Evolutionary conservation across 2,113 vertebrate species (phyloP), one percentile per base, ranked within the genome.

Genomic region (Larimichthys crocea): DNA sequence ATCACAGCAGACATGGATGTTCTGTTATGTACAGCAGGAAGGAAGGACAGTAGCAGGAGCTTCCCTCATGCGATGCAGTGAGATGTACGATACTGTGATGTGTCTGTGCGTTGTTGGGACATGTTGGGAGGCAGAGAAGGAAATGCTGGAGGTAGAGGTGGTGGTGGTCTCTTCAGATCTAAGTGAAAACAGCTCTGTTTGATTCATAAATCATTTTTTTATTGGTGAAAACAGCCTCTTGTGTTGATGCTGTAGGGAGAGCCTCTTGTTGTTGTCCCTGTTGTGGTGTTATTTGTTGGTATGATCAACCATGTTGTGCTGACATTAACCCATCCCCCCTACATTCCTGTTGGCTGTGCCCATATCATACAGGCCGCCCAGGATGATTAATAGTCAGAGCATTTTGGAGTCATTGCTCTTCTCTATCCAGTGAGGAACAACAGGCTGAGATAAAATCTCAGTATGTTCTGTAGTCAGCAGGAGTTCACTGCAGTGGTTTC

Each of bases 311-410:
- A 63, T 61, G 10, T 44, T 49, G 53, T 49, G 73, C 73, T 82
- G 77, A 86, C 80, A 79, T 86, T 61, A 83, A 66, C 52, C 86
- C 87, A 52, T 31, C 72, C 76, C 80, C 67, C 84, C 66, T 55
- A 61, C 70, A 76, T 89, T 87, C 74, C 85, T 83, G 69, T 80
- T 82, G 50, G 72, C 79, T 53, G n/a, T 80, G 46, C 79, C 89
- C 80, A 82, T 91, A 88, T 91, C 89, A 91, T 89, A 69, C 80
- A n/a, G 83, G 66, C 80, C n/a, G 44, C 82, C 83, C 79, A 64
- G 24, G 52, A 87, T 91, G 91, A 93, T 93, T 91, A 86, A 93
- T 94, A 85, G 89, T 83, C 81, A 29, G 83, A 84, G 86, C 80
- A 40, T 90, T 89, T 86, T 69, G 80, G 85, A 91, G 83, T 90